Percentiles rank a stretch among this genome's conserved stretches.
Conservation (phyloP, 2,797 vertebrate genomes). For the Tragopan temminckii region DNA sequence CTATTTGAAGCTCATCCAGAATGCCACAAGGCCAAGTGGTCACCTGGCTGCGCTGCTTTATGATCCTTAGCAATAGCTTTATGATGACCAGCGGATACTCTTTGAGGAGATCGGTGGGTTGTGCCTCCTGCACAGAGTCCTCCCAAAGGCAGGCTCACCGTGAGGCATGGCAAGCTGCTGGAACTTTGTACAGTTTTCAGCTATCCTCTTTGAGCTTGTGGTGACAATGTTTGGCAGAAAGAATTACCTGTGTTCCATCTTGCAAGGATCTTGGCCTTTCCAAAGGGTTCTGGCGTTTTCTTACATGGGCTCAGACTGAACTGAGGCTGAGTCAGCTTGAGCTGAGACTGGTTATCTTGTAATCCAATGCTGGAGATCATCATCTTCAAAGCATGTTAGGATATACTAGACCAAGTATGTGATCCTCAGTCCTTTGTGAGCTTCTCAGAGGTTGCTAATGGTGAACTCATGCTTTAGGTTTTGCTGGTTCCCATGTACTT, state of each 20-base stretch:
- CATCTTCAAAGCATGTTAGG: not conserved
- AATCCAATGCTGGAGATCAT: not conserved
- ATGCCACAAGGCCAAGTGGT: not conserved
- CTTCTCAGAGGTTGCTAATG: not conserved
- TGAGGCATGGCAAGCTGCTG: not conserved
- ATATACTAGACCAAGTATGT: not conserved
- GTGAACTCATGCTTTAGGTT: not conserved
- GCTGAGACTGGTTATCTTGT: not conserved
- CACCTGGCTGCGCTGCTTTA: not conserved
- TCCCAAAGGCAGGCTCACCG: not conserved
- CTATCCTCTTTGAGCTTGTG: not conserved
- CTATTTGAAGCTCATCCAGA: not conserved
- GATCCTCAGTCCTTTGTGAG: fast-evolving
- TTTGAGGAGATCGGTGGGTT: not conserved
- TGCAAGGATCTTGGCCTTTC: not conserved
- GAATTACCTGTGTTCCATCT: not conserved
- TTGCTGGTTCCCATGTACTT: not conserved
- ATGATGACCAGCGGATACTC: not conserved
- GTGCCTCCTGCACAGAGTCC: not conserved
- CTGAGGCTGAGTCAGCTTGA: not conserved
- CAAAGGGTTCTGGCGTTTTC: not conserved
- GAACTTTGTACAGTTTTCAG: not conserved
- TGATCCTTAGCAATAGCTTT: not conserved
- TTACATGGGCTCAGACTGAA: not conserved
- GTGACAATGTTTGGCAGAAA: not conserved